Percentiles rank a stretch among this genome's conserved stretches.
phyloP scores from a whole-genome alignment of 2,113 vertebrate genomes.

The Pristiophorus japonicus region DNA sequence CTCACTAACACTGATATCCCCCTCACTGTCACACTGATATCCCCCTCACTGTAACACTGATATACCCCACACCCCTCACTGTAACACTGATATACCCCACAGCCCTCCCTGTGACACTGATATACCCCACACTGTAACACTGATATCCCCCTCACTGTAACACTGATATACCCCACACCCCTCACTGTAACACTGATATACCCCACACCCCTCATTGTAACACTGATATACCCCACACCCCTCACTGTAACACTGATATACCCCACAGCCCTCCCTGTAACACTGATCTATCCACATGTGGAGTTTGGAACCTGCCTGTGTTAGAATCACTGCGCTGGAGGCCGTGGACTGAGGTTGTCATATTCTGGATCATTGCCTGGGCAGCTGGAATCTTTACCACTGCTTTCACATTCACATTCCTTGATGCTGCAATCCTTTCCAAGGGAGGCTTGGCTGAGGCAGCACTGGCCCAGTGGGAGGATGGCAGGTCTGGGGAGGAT shows the following conservation, averaged over 20 bases:
- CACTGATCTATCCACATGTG: background rate
- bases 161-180: background rate
- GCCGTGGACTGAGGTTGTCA: background rate
- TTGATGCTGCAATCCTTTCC: background rate
- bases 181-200: slow-evolving; percentile 14
- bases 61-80: background rate
- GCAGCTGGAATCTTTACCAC: background rate
- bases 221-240: no score
- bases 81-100: background rate
- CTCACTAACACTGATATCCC: background rate
- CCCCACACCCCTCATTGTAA: no score
- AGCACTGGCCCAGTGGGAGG: no score
- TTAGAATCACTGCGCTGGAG: background rate
- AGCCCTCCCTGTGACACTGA: background rate
- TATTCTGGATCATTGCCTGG: background rate
- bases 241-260: no score
- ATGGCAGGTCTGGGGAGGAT: no score
- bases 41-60: background rate
- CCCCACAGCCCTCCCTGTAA: no score
- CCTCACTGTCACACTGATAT: background rate
- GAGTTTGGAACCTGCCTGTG: background rate
- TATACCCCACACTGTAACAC: background rate
- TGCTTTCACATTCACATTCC: background rate
- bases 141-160: background rate
- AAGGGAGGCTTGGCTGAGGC: no score